Evolutionary conservation across 2,888 invertebrate species (phyloP).

Genomic region (Polyploca ridens): DNA sequence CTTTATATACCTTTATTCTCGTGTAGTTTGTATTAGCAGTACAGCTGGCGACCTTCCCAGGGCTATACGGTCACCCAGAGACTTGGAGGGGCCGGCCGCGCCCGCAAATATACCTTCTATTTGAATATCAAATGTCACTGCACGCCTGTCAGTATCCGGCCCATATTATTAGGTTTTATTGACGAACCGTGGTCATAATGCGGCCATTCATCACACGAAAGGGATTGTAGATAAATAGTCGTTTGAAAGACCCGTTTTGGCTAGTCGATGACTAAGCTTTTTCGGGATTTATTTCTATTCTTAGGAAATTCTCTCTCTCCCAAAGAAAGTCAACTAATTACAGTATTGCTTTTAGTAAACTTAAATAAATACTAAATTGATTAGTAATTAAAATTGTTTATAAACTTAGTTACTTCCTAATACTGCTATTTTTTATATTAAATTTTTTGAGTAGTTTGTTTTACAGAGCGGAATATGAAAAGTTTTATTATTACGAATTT

Average conservation of each 20-base stretch:
- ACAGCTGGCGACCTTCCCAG: not conserved
- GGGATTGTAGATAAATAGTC: constrained; percentile 3
- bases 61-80: not conserved
- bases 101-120: not conserved
- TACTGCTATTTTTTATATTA: too few relatives aligned
- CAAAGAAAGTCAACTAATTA: too few relatives aligned
- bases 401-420: too few relatives aligned
- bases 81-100: not conserved
- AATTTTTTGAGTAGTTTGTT: too few relatives aligned
- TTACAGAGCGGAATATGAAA: too few relatives aligned
- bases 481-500: too few relatives aligned
- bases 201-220: not conserved
- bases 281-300: not conserved
- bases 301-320: not conserved
- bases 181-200: not conserved
- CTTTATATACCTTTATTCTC: too few relatives aligned
- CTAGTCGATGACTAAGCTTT: not conserved
- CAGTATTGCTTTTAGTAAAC: too few relatives aligned
- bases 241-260: not conserved
- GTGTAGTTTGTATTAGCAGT: not conserved
- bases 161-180: not conserved
- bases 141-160: constrained; percentile 4
- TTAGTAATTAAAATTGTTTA: too few relatives aligned
- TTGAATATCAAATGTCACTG: not conserved
- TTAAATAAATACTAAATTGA: too few relatives aligned